These are phyloP conservation scores for Apis cerana DNA, from an alignment of 1,140 invertebrate genomes.

Conservation along the genomic window DNA sequence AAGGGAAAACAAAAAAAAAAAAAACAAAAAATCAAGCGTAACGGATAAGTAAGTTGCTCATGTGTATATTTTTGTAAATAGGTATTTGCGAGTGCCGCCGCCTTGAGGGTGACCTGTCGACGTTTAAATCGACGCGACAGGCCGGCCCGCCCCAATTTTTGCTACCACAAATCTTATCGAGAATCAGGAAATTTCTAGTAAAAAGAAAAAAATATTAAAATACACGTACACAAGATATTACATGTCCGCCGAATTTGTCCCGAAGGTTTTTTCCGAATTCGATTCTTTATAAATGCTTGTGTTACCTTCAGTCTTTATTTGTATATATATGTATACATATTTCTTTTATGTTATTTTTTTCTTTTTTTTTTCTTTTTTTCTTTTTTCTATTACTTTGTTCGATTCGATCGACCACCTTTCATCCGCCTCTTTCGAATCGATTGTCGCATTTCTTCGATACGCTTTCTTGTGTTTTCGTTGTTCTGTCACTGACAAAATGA, in stretches of 20 bases:
- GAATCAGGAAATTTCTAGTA: constrained; percentile 64
- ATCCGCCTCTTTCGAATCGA: not conserved
- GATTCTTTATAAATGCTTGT: not conserved
- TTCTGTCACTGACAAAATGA: not conserved
- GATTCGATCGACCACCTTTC: not conserved
- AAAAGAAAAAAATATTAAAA: constrained; percentile 45
- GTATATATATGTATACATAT: not conserved
- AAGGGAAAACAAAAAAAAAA: constrained; percentile 6
- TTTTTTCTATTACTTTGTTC: not conserved
- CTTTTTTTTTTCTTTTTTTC: not conserved
- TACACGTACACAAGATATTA: constrained; percentile 36
- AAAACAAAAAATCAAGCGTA: constrained; percentile 47
- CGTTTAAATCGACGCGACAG: constrained; percentile 49
- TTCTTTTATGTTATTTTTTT: not conserved
- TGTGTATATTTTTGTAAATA: constrained; percentile 82
- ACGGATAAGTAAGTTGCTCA: constrained; percentile 78
- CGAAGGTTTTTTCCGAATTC: constrained; percentile 22
- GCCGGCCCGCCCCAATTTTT: constrained; percentile 75
- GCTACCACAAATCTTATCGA: constrained; percentile 76
- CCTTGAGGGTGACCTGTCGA: constrained; percentile 71
- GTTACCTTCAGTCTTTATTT: not conserved
- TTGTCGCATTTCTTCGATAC: not conserved
- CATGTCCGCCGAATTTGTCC: constrained; percentile 50
- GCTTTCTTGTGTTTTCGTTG: constrained; percentile 36
- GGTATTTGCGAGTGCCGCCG: constrained; percentile 78